Evolutionary conservation across 1,140 invertebrate species (phyloP), one percentile per base, ranked within the genome.

Genomic region (Drosophila erecta): DNA sequence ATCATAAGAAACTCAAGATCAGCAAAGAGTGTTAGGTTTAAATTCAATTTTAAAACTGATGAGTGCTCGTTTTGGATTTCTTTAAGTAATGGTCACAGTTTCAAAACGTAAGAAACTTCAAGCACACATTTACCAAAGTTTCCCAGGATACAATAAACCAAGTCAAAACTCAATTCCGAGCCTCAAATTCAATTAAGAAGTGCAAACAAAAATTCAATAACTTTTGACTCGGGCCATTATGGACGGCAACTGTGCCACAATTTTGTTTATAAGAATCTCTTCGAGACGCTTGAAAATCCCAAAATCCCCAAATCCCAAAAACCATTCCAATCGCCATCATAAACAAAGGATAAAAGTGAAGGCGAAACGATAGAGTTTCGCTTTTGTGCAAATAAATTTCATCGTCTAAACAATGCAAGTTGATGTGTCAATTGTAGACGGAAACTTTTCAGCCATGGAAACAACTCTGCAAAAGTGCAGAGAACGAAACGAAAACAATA

Each of bases 391-490:
- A 78, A 78, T 72, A 77, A 77, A 78, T 77, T 61, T 71, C 59
- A 71, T 69, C 54, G 65, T 62, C 75, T 80, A 85, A 85, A 85
- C 81, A 85, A 72, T 84, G 76, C 80, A 67, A 50, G 73, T 83
- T 67, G 77, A 84, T 83, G 71, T 83, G 75, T 76, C 80, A 76
- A 81, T 72, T 76, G 69, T 67, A 56, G 66, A 76, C 46, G 62
- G 57, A 54, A 76, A 50, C 37, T 65, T 72, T 71, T 43, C 37
- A 17, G 47, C 47, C 44, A 46, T 11, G 38, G 38, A n/a, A 44
- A 62, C 14, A 17, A 57, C 24, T 17, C 41, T 33, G 35, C 35
- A 38, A 33, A 27, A 14, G 22, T 10, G 33, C 20, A 11, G 12
- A 12, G 57, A 47, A 37, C 33, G 20, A 30, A 14, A 14, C 37